Evolutionary conservation across 2,797 vertebrate genomes (phyloP), one percentile per base, ranked within the genome.

Genomic region (Gambelia wislizenii): DNA sequence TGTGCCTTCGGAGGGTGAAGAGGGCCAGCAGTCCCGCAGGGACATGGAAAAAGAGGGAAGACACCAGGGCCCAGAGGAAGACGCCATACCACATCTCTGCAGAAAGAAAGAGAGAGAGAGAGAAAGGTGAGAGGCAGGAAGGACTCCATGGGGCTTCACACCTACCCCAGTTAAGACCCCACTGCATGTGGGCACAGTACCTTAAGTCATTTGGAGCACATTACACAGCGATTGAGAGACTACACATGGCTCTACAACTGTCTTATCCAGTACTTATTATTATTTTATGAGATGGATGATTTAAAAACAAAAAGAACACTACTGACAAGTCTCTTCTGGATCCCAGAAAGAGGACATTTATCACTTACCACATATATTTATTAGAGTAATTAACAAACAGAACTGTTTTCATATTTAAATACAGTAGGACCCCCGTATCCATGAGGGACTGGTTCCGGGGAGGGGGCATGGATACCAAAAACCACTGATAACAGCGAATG

Each of bases 21-120:
- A 99, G 97, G 30, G 98, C 98, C 44, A 99, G 97, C 79, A 99
- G 91, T 27, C 98, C 98, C 0, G 98, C 98, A 0, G 98, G 98
- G 91, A 98, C 96, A 93, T 99, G 99, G 96, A 99, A 98, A 91
- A 98, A 95, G 91, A 99, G 95, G 0, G 99, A 99, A 8, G 99
- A 99, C 82, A 99, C 98, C 1, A 98, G 96, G 0, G 98, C 98
- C 99, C 99, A 99, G 84, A 99, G 95, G 94, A 99, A 99, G 90
- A 99, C 98, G 0, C 98, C 98, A 20, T 99, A 99, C 99, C 99
- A 99, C 99, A 99, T 99, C 96, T 99, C 99, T 99, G 95, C 3
- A 69, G 91, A 76, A 25, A 64, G n/a, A 72, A 54, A 36, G 39
- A 22, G 59, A 39, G n/a, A 52, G 6, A 47, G 39, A 42, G 18